Base-by-base conservation (phyloP, 2,113 vertebrate species). In the Ibidorhyncha struthersii region DNA sequence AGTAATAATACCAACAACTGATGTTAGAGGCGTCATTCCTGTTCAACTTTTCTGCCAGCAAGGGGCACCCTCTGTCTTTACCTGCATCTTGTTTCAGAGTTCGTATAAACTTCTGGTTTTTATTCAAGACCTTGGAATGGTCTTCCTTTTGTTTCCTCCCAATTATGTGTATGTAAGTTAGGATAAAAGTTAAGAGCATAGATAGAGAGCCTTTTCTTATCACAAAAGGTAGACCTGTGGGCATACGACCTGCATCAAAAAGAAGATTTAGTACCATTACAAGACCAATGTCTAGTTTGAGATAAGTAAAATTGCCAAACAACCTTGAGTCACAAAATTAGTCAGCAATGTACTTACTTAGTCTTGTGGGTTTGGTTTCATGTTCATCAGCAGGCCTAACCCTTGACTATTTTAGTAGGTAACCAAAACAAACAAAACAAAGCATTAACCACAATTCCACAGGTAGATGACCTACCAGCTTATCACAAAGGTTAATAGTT, bases 161-260 rank as follows among this genome's bases (percentile, higher is more conserved):
- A 23, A 1, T 43, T 90, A 32, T 10, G 25, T 50, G 36, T 81
- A 36, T 27, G 14, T 41, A 30, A 38, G 4, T 80, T 86, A 27
- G 47, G 23, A 14, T 81, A 52, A n/a, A 82, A 72, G 19, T 63
- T 69, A 56, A 41, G 9, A 63, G 5, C 30, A 20, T 2, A 41
- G 20, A 49, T 5, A 63, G 47, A 77, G 34, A 50, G 34, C 6
- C 9, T 43, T 47, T 56, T 8, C 12, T 58, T 76, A 20, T 8
- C 0, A 0, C 17, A 55, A 26, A 69, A 82, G 4, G 7, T 36
- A 40, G 18, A 34, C 10, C 7, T 73, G 9, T 32, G n/a, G 21
- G 11, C 22, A 14, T 34, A 4, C 81, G 27, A 62, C 16, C 5
- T 84, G 16, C 3, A 36, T 81, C 5, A 53, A 7, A 91, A 80